These are phyloP conservation scores for Radopholus similis DNA, from an alignment of 1,140 invertebrate genomes.

Conservation along the genomic window DNA sequence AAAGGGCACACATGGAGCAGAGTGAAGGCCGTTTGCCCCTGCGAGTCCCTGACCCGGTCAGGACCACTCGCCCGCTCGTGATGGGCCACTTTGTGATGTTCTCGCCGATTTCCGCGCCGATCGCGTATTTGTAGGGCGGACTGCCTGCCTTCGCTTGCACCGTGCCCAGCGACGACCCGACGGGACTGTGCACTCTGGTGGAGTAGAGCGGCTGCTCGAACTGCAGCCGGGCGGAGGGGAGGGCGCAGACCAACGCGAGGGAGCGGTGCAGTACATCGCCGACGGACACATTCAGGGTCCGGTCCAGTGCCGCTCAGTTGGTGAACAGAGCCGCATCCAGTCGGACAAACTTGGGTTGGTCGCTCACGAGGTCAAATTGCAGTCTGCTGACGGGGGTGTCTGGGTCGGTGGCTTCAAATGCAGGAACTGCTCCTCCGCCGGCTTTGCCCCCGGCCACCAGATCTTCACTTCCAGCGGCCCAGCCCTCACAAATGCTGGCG, in stretches of 20 bases:
- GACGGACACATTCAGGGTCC: constrained; percentile 47
- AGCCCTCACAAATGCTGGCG: constrained; percentile 33
- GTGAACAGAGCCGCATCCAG: too few species aligned
- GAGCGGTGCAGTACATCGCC: constrained; percentile 46
- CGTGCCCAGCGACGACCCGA: constrained; percentile 24
- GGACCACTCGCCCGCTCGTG: constrained; percentile 31
- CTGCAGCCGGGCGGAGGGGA: constrained; percentile 26
- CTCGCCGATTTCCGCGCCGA: constrained; percentile 26
- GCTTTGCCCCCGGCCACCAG: not conserved
- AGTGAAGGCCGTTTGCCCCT: constrained; percentile 36
- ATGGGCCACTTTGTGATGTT: constrained; percentile 42
- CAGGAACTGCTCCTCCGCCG: constrained; percentile 40
- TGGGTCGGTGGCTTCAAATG: constrained; percentile 46
- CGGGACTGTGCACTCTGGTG: not conserved
- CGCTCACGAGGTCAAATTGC: constrained; percentile 42
- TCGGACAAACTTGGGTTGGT: too few species aligned
- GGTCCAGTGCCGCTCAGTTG: too few species aligned
- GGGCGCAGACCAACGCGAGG: constrained; percentile 20
- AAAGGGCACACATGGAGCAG: constrained; percentile 61
- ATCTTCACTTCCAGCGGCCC: constrained; percentile 4
- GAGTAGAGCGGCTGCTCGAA: constrained; percentile 48
- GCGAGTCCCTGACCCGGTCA: constrained; percentile 24
- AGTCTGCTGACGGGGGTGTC: constrained; percentile 43
- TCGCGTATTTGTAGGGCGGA: constrained; percentile 34
- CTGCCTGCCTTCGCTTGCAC: constrained; percentile 38